Evolutionary conservation across 2,113 vertebrate species (phyloP), one percentile per base, ranked within the genome.

Genomic region (Tyrannus savana): DNA sequence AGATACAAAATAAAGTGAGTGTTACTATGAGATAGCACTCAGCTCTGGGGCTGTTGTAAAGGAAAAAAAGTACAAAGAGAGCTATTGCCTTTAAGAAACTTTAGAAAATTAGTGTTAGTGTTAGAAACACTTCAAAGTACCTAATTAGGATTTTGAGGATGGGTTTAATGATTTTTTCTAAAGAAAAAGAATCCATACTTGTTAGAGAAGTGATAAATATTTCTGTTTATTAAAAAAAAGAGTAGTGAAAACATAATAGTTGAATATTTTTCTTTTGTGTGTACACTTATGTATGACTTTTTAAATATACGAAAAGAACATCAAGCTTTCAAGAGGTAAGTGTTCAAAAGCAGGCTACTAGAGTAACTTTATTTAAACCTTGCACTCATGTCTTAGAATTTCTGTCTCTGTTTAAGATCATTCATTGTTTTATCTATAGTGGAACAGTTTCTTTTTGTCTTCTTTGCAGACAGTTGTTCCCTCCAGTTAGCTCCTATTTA

Each of bases 1-100:
- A 81, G 79, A 93, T 87, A 84, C 58, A 84, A 93, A 96, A 80
- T 79, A 56, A 89, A 66, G 8, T 28, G 58, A 89, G n/a, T 93
- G 64, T 44, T 84, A 73, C 73, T 82, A 39, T 67, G 74, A 93
- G 89, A 95, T 95, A 95, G 80, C 49, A 7, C 62, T 95, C 52
- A 72, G 68, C 91, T 90, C 84, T 84, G 76, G 50, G 76, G 44
- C 39, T 94, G 39, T 63, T 89, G 14, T 19, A 81, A 63, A 62
- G 39, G 8, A 8, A 62, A 94, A 83, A 77, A 89, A 80, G 9
- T 19, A 67, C 22, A 53, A 89, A 69, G 52, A 93, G 50, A 89
- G 24, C 19, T 74, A 50, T 91, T 90, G 46, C 25, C 35, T 96
- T 96, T 53, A 90, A 84, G 94, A 68, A 37, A 86, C 37, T 85